A percentile compares a stretch with the other conserved stretches of the same genome.
Evolutionary conservation across 1,140 invertebrate species (phyloP).

Genomic region (Rhagoletis pomonella): DNA sequence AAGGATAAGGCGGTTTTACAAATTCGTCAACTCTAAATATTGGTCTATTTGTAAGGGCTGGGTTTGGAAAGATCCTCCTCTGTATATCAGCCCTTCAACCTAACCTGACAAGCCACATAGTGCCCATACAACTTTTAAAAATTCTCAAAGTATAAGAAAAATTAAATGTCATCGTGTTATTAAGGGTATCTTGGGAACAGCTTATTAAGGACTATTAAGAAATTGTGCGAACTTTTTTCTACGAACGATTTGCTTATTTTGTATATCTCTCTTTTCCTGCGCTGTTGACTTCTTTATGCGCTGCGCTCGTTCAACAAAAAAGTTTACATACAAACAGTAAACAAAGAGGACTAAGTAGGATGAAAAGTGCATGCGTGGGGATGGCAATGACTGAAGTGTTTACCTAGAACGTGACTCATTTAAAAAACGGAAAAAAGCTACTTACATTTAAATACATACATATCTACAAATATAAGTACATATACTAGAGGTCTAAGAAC

Average conservation of each 20-base stretch:
- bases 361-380: background rate
- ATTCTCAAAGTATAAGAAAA: too few species aligned
- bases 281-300: background rate
- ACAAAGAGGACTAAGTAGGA: background rate
- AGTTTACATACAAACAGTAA: background rate
- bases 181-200: background rate
- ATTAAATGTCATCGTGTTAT: background rate
- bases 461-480: background rate
- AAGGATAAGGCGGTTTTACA: too few species aligned
- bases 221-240: too few species aligned
- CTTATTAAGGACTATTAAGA: background rate
- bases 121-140: too few species aligned
- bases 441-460: background rate
- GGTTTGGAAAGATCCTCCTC: too few species aligned
- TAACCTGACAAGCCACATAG: too few species aligned
- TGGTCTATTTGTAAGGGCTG: too few species aligned
- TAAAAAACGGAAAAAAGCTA: too few species aligned
- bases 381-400: conserved; percentile 32
- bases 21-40: too few species aligned
- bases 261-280: background rate
- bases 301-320: background rate
- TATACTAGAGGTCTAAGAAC: background rate
- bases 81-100: too few species aligned
- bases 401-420: conserved; percentile 33
- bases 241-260: background rate